Percentiles rank a stretch among this genome's conserved stretches.
These are phyloP conservation scores for Taxidea taxus DNA, from an alignment of 2,113 vertebrate species.

Conservation along the genomic window DNA sequence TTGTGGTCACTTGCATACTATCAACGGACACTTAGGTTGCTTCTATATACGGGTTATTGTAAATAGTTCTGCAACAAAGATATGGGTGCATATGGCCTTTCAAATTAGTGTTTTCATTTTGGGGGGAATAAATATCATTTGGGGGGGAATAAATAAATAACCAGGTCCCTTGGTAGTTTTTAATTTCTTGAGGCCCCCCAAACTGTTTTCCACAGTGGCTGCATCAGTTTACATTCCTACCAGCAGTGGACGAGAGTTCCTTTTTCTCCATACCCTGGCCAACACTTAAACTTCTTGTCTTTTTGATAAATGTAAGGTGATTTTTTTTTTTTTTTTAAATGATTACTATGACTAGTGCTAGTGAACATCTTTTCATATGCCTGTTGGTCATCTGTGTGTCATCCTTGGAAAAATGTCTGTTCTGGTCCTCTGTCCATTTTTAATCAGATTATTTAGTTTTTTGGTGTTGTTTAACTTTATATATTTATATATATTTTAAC, in stretches of 20 bases:
- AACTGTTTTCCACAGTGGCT: background rate
- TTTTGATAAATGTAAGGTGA: background rate
- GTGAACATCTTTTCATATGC: background rate
- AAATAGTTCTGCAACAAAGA: background rate
- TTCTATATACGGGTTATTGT: background rate
- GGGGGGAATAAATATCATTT: background rate
- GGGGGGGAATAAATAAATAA: background rate
- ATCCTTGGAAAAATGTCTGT: background rate
- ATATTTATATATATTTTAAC: background rate
- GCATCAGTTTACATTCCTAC: background rate
- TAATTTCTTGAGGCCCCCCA: background rate
- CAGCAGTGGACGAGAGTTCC: background rate
- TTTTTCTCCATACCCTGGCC: background rate
- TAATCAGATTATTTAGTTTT: background rate
- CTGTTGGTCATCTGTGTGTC: background rate
- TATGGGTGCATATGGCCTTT: background rate
- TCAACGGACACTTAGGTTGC: background rate
- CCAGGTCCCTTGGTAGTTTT: background rate
- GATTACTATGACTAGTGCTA: background rate
- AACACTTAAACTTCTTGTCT: background rate
- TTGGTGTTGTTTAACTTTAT: background rate
- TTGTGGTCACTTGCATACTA: too few relatives aligned
- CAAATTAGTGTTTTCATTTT: background rate
- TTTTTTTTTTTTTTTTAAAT: too few relatives aligned
- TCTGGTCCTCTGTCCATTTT: background rate